phyloP scores from a whole-genome alignment of 2,888 invertebrate species.

The Tridacna crocea region DNA sequence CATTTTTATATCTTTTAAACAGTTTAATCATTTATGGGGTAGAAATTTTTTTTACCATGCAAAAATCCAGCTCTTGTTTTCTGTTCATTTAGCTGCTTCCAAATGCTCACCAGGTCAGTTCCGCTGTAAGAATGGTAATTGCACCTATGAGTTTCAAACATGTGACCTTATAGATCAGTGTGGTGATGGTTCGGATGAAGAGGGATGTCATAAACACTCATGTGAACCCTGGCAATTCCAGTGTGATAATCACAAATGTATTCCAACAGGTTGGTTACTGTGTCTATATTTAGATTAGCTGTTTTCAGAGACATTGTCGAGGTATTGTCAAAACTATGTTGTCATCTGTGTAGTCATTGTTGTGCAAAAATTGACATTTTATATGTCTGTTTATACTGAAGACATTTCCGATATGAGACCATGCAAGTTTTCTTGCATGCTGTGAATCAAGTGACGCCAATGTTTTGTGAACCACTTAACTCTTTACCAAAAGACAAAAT shows the following conservation, averaged over 20 bases:
- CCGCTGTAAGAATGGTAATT: conserved; percentile 81
- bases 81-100: conserved; percentile 72
- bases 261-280: conserved; percentile 67
- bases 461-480: too few relatives aligned
- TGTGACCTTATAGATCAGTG: conserved; percentile 99
- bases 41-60: too few relatives aligned
- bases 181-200: conserved; percentile 88
- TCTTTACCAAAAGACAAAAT: too few relatives aligned
- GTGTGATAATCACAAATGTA: conserved; percentile 91
- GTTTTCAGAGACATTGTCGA: not conserved
- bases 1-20: too few relatives aligned
- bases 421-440: too few relatives aligned
- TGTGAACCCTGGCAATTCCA: conserved; percentile 90
- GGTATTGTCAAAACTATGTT: not conserved
- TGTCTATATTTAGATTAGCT: not conserved
- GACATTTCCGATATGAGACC: too few relatives aligned
- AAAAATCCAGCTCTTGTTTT: not conserved
- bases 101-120: conserved; percentile 83
- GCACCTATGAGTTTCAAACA: conserved; percentile 81
- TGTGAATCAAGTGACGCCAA: too few relatives aligned
- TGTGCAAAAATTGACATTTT: not conserved
- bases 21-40: too few relatives aligned
- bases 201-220: conserved; percentile 72
- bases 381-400: not conserved
- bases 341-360: too few relatives aligned